phyloP scores from a whole-genome alignment of 2,113 vertebrate species.

The Morone saxatilis region DNA sequence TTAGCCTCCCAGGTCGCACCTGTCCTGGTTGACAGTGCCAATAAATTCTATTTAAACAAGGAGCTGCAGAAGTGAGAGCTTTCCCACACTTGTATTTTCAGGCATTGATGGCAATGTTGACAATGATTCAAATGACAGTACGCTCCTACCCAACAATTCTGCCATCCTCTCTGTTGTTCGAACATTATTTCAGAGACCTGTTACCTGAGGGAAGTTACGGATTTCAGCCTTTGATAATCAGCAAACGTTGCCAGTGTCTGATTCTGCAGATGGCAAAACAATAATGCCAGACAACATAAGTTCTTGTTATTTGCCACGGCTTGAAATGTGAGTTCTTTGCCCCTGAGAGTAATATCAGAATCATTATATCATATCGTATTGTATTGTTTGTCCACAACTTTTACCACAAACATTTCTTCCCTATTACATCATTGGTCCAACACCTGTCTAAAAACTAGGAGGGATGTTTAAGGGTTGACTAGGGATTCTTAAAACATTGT shows the following conservation, averaged over 20 bases:
- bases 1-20: conserved; percentile 21
- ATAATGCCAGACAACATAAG: not conserved
- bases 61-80: not conserved
- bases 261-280: not conserved
- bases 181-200: not conserved
- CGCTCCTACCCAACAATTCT: not conserved
- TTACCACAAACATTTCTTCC: not conserved
- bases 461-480: not conserved
- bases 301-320: not conserved
- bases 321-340: not conserved
- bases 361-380: not conserved
- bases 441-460: not conserved
- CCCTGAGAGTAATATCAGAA: not conserved
- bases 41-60: conserved; percentile 10
- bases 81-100: conserved; percentile 1
- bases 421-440: not conserved
- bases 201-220: not conserved
- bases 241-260: not conserved
- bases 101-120: not conserved
- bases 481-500: not conserved
- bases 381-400: not conserved
- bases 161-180: not conserved
- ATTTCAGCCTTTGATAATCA: not conserved
- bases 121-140: not conserved
- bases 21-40: conserved; percentile 22